Base-by-base conservation (phyloP, 2,113 vertebrate species). In the Calcarius ornatus region DNA sequence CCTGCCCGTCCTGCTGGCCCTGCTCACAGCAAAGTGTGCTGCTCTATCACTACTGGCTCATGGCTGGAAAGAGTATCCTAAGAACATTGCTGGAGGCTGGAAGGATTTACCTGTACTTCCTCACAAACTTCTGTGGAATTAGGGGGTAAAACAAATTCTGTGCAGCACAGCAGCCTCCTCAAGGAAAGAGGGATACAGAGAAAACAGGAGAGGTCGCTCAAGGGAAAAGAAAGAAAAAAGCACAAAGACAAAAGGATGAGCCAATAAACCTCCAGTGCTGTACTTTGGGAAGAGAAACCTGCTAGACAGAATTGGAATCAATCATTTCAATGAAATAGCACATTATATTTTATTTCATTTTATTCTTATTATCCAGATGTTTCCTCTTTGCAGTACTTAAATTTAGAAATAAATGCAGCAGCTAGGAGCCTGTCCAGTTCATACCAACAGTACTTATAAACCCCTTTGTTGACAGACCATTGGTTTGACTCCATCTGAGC, bases 161-260 rank as follows among this genome's bases (percentile, higher is more conserved):
- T 33, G 60, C 33, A 48, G 72, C 22, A 56, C 33, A 81, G 76
- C 16, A 73, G 82, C 59, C 33, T 79, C 81, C 47, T n/a, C 66
- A 53, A 56, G 65, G 68, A 37, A 50, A 75, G 78, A 91, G 37
- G 57, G 83, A 90, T 71, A 28, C 69, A 72, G 59, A 90, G 73
- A 57, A 94, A 94, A 91, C 89, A 72, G 89, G 93, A 91, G 89
- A 92, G 91, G 93, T 97, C 73, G 59, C 93, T 95, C 91, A 84
- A 96, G 65, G 73, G 84, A 96, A 96, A 94, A 95, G 73, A 92
- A 73, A 64, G 59, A 53, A 80, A 50, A 68, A 61, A 45, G 27
- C 20, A 64, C 43, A 43, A 90, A 90, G 72, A 86, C 61, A 91
- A 82, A 84, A 84, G 65, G 89, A 96, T 65, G 84, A 89, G 57